These are phyloP conservation scores for Anableps anableps DNA, from an alignment of 2,797 vertebrate genomes.

Conservation along the genomic window DNA sequence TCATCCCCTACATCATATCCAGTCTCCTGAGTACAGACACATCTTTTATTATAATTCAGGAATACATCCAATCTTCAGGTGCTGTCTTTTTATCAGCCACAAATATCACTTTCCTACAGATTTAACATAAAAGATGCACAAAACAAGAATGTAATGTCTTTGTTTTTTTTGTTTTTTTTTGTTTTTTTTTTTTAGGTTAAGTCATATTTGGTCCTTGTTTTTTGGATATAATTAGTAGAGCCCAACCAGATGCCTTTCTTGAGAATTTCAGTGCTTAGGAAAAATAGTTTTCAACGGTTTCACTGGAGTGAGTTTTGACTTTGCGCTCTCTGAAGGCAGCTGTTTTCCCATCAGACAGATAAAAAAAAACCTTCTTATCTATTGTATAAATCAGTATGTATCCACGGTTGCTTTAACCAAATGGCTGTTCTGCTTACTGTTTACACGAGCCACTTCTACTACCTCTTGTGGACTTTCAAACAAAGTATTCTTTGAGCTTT, in stretches of 20 bases:
- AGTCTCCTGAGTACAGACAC: neutral
- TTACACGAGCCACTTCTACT: constrained; percentile 65
- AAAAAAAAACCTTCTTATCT: constrained; percentile 23
- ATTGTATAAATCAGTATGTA: constrained; percentile 12
- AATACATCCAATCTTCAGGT: constrained; percentile 11
- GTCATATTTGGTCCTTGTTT: neutral
- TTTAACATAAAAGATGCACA: constrained; percentile 53
- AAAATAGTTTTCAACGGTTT: neutral
- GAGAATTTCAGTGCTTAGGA: neutral
- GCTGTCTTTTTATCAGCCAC: constrained; percentile 28
- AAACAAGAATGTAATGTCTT: constrained; percentile 55
- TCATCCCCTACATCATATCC: neutral
- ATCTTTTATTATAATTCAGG: neutral
- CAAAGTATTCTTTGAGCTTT: constrained; percentile 39
- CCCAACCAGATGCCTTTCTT: constrained; percentile 36
- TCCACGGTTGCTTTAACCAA: constrained; percentile 42
- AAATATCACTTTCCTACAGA: constrained; percentile 43
- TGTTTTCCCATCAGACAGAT: neutral
- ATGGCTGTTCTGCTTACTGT: constrained; percentile 46
- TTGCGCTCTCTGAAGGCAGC: neutral
- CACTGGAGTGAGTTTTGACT: constrained; percentile 6
- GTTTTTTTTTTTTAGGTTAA: constrained; percentile 30
- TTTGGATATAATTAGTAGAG: constrained; percentile 15
- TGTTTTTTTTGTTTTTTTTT: constrained; percentile 26
- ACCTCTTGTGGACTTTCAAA: constrained; percentile 66